Conservation (phyloP, 1,140 invertebrate genomes). For the Cephus cinctus region DNA sequence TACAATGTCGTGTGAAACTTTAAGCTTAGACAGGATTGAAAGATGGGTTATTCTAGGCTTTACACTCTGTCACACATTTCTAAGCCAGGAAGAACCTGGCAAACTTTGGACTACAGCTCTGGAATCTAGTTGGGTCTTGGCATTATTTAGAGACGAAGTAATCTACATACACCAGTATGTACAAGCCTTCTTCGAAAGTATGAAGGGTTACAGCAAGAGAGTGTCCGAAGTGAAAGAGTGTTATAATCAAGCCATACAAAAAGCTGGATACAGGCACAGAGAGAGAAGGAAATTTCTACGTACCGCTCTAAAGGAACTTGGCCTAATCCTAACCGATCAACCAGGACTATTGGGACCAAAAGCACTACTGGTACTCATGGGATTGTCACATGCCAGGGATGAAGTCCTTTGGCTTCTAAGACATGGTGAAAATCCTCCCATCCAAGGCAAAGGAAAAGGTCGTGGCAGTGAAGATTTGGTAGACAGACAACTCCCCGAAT, state of each 20-base stretch:
- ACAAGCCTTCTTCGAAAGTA: conserved; percentile 88
- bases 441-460: conserved; percentile 78
- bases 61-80: conserved; percentile 82
- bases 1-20: conserved; percentile 95
- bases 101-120: conserved; percentile 91
- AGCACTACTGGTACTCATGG: conserved; percentile 96
- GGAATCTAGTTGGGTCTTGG: conserved; percentile 91
- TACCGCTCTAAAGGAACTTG: conserved; percentile 92
- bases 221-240: conserved; percentile 94
- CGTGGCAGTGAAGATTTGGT: conserved; percentile 87
- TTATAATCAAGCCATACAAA: conserved; percentile 85
- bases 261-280: conserved; percentile 86
- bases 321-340: conserved; percentile 94
- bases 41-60: conserved; percentile 97
- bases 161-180: conserved; percentile 94
- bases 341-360: conserved; percentile 96
- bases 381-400: conserved; percentile 90
- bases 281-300: conserved; percentile 96
- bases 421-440: conserved; percentile 93
- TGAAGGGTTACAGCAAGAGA: conserved; percentile 93
- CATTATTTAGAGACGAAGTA: conserved; percentile 96
- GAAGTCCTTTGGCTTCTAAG: conserved; percentile 96
- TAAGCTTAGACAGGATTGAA: conserved; percentile 93
- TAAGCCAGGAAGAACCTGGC: conserved; percentile 76
- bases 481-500: conserved; percentile 92